A percentile compares a stretch with the other conserved stretches of the same genome.
phyloP scores from a whole-genome alignment of 2,113 vertebrate species.

The Scortum barcoo region DNA sequence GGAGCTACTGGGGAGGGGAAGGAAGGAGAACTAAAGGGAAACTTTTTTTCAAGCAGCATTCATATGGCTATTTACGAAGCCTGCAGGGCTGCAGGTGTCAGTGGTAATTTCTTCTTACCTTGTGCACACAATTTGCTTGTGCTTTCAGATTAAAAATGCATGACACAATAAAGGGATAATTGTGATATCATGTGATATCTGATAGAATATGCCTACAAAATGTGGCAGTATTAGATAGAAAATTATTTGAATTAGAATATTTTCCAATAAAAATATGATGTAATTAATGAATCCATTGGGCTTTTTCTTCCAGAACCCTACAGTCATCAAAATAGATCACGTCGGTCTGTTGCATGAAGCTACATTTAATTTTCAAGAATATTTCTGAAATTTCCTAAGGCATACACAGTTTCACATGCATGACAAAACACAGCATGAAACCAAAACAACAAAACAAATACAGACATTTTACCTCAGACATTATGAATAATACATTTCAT shows the following conservation, averaged over 20 bases:
- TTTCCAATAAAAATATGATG: not conserved
- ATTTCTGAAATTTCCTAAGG: too few relatives aligned
- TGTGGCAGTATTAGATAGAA: not conserved
- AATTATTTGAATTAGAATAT: not conserved
- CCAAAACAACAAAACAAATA: too few relatives aligned
- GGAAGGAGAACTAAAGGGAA: constrained; percentile 18
- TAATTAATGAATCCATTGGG: not conserved
- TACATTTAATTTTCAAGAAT: too few relatives aligned
- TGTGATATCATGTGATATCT: too few relatives aligned
- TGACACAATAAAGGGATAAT: not conserved
- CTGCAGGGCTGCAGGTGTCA: not conserved
- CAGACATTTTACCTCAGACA: too few relatives aligned
- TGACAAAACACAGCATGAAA: too few relatives aligned
- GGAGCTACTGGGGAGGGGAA: constrained; percentile 32
- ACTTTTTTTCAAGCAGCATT: constrained; percentile 7
- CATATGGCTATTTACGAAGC: not conserved
- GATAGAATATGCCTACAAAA: too few relatives aligned
- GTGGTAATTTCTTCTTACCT: not conserved
- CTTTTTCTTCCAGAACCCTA: not conserved
- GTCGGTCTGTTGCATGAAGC: not conserved
- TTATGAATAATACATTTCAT: not conserved
- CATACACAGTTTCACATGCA: too few relatives aligned
- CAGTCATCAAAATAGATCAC: not conserved
- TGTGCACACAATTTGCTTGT: not conserved
- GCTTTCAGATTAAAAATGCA: not conserved